Base-by-base conservation (phyloP, 2,113 vertebrate genomes). In the Tenebrosternarchus preto region DNA sequence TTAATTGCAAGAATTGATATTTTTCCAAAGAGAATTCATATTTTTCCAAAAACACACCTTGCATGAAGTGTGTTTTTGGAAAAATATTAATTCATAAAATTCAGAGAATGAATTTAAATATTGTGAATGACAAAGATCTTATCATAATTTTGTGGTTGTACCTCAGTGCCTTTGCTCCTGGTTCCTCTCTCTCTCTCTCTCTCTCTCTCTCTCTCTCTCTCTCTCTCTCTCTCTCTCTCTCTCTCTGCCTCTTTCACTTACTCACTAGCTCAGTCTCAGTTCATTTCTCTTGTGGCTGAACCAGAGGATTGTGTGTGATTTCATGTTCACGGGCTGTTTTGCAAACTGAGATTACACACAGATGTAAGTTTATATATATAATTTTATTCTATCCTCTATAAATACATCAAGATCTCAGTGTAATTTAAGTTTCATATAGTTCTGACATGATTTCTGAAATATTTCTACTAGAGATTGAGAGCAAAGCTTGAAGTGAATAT, bases 81-180 rank as follows among this genome's bases (percentile, higher is more conserved):
- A n/a, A n/a, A n/a, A n/a, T n/a, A n/a, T 36, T 73, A 74, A 63
- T 63, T 76, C 33, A 76, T 22, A 53, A 31, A 53, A 29, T 53
- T 17, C 15, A 61, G 59, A 59, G 31, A 24, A 5, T n/a, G 36
- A 63, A 64, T 64, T 39, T 33, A 46, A 43, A 76, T 53, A 76
- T 59, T 80, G 61, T 84, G 82, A 85, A 78, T 85, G 76, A 75
- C 24, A 7, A 61, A 55, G 63, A 81, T 76, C 67, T 81, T 85
- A 83, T 81, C 78, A 8, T 53, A 73, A 50, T 57, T 73, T 50
- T 73, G 68, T 43, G 59, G 67, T 78, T 39, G 25, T 73, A 68
- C 59, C 61, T 43, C 43, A 50, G 43, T 50, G 43, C 43, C 43
- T 50, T 6, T 57, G 74, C 15, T 33, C 36, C 7, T 39, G 46